phyloP scores from a whole-genome alignment of 2,113 vertebrate genomes.

The Dolichallabes microphthalmus region DNA sequence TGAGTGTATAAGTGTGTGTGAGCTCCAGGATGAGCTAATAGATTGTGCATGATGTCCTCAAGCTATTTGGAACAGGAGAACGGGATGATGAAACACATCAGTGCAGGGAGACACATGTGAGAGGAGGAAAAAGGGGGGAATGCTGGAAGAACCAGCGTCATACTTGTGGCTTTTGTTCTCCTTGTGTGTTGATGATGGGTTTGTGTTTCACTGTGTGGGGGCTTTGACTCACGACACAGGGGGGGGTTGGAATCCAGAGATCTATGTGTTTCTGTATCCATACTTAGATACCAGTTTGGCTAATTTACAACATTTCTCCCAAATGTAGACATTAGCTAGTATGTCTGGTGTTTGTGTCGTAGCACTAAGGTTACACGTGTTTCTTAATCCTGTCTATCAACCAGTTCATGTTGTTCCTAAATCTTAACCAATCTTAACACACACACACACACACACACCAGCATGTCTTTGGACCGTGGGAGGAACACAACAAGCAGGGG shows the following conservation, averaged over 20 bases:
- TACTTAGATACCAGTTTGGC: background rate
- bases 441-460: no score
- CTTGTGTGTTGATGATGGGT: constrained; percentile 28
- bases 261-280: background rate
- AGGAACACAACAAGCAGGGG: no score
- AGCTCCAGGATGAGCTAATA: constrained; percentile 33
- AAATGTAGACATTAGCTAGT: background rate
- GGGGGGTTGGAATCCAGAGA: background rate
- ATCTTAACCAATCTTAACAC: no score
- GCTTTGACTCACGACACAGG: background rate
- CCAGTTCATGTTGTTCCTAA: background rate
- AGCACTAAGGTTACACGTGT: background rate
- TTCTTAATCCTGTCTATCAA: background rate
- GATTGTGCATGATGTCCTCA: constrained; percentile 38
- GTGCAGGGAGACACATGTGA: constrained; percentile 15
- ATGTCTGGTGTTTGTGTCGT: background rate
- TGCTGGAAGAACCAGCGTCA: constrained; percentile 13
- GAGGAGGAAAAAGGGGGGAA: background rate
- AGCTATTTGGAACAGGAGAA: constrained; percentile 38
- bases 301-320: background rate
- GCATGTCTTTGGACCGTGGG: no score
- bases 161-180: constrained; percentile 40
- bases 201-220: constrained; percentile 32
- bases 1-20: background rate
- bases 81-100: constrained; percentile 34